Conservation (phyloP, 2,113 vertebrate species). For the Poecile atricapillus region DNA sequence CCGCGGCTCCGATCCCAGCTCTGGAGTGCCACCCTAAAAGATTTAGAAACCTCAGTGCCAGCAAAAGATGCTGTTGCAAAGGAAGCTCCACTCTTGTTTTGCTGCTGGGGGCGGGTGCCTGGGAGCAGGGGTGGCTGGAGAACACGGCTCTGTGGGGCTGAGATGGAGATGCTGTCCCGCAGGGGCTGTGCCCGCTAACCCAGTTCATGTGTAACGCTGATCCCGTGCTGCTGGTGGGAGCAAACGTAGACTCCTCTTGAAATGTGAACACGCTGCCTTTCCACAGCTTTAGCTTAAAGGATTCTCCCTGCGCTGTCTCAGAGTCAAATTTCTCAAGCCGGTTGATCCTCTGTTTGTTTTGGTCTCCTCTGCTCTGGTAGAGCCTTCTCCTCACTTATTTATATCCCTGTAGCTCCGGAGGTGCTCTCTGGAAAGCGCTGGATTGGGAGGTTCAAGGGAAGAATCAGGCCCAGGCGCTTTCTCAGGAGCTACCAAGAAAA, state of each 20-base stretch:
- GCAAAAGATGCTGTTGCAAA: not conserved
- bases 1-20: not conserved
- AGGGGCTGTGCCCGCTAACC: not conserved
- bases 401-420: not conserved
- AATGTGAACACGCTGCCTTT: not conserved
- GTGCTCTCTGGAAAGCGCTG: not conserved
- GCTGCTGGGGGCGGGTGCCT: not conserved
- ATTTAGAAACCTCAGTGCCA: not conserved
- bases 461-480: constrained; percentile 18
- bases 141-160: not conserved
- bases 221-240: not conserved
- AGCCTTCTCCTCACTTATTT: constrained; percentile 36
- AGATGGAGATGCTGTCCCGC: not conserved
- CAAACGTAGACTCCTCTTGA: not conserved
- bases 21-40: not conserved
- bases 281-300: not conserved
- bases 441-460: not conserved
- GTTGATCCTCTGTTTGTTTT: constrained; percentile 16
- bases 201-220: not conserved
- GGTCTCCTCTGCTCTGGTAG: not conserved
- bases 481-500: constrained; percentile 41
- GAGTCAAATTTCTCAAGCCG: not conserved
- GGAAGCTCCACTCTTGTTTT: not conserved
- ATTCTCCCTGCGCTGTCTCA: not conserved
- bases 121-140: not conserved